Evolutionary conservation across 2,113 vertebrate genomes (phyloP), one percentile per base, ranked within the genome.

Genomic region (Sceloporus undulatus): DNA sequence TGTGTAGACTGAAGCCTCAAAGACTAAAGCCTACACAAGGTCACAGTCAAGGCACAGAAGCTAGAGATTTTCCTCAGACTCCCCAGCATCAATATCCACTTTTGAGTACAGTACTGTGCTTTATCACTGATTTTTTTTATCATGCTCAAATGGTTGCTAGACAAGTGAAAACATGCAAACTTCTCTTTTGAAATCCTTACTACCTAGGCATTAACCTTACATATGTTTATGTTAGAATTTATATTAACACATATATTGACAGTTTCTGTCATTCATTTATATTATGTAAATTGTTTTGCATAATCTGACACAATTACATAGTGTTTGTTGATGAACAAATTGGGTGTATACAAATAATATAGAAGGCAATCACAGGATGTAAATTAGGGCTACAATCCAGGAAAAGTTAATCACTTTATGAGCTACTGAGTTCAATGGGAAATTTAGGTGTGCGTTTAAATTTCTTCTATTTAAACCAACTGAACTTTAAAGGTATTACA

Each of bases 181-280:
- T 29, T 19, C 88, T 88, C 86, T 82, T 91, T 94, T 90, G 92
- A 94, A 93, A 90, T 56, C 25, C 87, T 93, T 89, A 82, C 1
- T 0, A 56, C 93, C 94, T 90, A 90, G 86, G 88, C 86, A 85
- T 78, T 94, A 91, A 89, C 86, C 82, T 89, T 84, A 93, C 94
- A 90, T 85, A 85, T 5, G 0, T 92, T 92, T 92, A 94, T 93
- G 93, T 95, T 94, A 93, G 85, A 93, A 80, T 95, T 95, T 94
- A 89, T 88, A 94, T 94, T 93, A 93, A 91, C 79, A 93, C 94
- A 62, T 85, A 94, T 95, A 95, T 92, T 95, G 95, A 91, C 92
- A 93, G 85, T 95, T 93, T 91, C 90, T 94, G 94, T 81, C 91
- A 78, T 92, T 95, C 94, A 93, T 86, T 90, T 90, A 87, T 81